Conservation (phyloP, 2,888 invertebrate species). For the Tortricodes alternella region DNA sequence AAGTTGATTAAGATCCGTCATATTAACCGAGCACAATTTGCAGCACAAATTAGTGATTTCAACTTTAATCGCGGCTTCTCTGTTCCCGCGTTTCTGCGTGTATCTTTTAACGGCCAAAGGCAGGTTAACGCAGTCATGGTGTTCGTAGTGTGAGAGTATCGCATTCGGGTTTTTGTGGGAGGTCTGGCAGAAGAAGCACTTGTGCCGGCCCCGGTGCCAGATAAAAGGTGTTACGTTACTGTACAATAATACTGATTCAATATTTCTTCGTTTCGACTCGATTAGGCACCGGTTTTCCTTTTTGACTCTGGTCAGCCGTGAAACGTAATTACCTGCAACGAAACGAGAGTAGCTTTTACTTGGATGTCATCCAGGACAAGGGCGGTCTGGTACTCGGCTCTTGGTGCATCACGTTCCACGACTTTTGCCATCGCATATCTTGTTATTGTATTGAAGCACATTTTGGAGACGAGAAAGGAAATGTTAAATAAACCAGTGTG, state of each 20-base stretch:
- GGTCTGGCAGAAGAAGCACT: slow-evolving; percentile 16
- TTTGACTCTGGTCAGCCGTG: slow-evolving; percentile 1
- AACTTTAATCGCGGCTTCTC: slow-evolving; percentile 23
- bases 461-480: too few relatives aligned
- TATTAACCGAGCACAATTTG: slow-evolving; percentile 10
- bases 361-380: not conserved
- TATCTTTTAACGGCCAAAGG: slow-evolving; percentile 13
- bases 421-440: not conserved
- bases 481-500: too few relatives aligned
- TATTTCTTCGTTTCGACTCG: slow-evolving; percentile 25
- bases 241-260: slow-evolving; percentile 21
- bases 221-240: slow-evolving; percentile 22
- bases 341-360: slow-evolving; percentile 26
- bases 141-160: slow-evolving; percentile 13
- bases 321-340: slow-evolving; percentile 20
- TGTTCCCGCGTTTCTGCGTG: slow-evolving; percentile 18
- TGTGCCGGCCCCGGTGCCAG: slow-evolving; percentile 22
- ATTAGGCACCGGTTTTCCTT: not conserved
- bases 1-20: slow-evolving; percentile 1
- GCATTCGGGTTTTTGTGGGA: slow-evolving; percentile 4
- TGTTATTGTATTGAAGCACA: too few relatives aligned
- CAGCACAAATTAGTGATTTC: slow-evolving; percentile 18
- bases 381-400: not conserved
- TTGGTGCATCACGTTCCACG: not conserved
- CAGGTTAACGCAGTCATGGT: slow-evolving; percentile 15